Evolutionary conservation across 2,797 vertebrate species (phyloP).

Genomic region (Pempheris klunzingeri): DNA sequence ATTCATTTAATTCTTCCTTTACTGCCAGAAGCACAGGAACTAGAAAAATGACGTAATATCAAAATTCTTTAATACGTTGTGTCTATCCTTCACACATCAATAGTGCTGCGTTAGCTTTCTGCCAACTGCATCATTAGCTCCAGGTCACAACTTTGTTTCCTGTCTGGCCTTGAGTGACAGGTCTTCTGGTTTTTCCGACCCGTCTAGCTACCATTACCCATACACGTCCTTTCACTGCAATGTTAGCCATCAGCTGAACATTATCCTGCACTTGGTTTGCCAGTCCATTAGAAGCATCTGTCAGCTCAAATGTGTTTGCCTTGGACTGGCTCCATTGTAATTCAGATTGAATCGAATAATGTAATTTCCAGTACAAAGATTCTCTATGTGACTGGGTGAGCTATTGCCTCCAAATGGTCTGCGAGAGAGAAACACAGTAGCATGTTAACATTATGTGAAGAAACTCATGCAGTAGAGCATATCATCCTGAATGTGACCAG

Average conservation of each 20-base stretch:
- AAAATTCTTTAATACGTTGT: not conserved
- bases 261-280: conserved; percentile 4
- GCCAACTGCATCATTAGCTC: conserved; percentile 30
- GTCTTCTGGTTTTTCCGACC: conserved; percentile 40
- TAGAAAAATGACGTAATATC: not conserved
- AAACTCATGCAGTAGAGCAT: conserved; percentile 7
- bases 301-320: conserved; percentile 44
- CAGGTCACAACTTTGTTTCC: conserved; percentile 55
- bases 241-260: conserved; percentile 39
- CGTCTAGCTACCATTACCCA: conserved; percentile 6
- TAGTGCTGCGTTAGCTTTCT: not conserved
- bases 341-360: conserved; percentile 48
- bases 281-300: conserved; percentile 30
- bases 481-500: not conserved
- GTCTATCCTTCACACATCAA: conserved; percentile 20
- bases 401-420: conserved; percentile 17
- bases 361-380: conserved; percentile 39
- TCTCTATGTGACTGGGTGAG: conserved; percentile 35
- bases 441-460: conserved; percentile 22
- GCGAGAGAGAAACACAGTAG: conserved; percentile 41
- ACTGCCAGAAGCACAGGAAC: not conserved
- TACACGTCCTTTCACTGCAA: conserved; percentile 29
- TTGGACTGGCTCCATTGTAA: conserved; percentile 57
- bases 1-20: not conserved
- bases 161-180: conserved; percentile 44